phyloP scores from a whole-genome alignment of 2,888 invertebrate genomes.

The Leptinotarsa peninsularis region DNA sequence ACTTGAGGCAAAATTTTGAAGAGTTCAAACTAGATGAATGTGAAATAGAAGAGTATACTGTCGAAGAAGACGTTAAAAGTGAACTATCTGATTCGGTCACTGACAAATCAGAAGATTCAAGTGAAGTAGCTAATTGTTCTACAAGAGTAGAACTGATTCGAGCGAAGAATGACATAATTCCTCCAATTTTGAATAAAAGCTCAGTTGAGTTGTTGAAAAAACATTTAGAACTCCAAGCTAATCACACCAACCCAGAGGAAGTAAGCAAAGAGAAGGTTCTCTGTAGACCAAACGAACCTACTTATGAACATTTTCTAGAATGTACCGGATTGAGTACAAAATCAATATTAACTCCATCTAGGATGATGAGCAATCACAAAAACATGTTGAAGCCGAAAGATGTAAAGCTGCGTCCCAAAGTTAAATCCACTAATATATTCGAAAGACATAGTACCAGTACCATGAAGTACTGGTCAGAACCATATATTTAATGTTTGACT shows the following conservation, averaged over 20 bases:
- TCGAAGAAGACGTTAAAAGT: constrained; percentile 51
- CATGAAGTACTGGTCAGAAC: constrained; percentile 65
- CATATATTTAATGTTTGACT: constrained; percentile 57
- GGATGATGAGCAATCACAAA: constrained; percentile 80
- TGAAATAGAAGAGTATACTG: constrained; percentile 69
- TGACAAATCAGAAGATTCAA: constrained; percentile 27
- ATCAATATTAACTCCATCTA: constrained; percentile 77
- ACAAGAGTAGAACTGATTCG: constrained; percentile 58
- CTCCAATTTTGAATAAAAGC: constrained; percentile 56
- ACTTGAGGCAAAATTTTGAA: constrained; percentile 82
- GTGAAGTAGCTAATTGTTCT: constrained; percentile 33
- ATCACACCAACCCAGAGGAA: constrained; percentile 44
- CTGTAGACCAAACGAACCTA: constrained; percentile 61
- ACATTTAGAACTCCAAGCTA: constrained; percentile 65
- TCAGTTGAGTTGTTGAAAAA: constrained; percentile 61
- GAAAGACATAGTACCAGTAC: constrained; percentile 66
- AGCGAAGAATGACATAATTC: constrained; percentile 53
- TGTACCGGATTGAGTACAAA: constrained; percentile 84
- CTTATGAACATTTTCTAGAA: constrained; percentile 83
- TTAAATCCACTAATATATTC: constrained; percentile 69
- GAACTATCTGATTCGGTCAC: constrained; percentile 38
- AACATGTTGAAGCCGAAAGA: constrained; percentile 83
- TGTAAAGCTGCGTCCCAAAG: constrained; percentile 79
- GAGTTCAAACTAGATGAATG: constrained; percentile 83
- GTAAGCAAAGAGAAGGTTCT: constrained; percentile 58